A percentile compares a stretch with the other conserved stretches of the same genome.
Evolutionary conservation across 2,888 invertebrate genomes (phyloP).

Genomic region (Drosophila affinis): DNA sequence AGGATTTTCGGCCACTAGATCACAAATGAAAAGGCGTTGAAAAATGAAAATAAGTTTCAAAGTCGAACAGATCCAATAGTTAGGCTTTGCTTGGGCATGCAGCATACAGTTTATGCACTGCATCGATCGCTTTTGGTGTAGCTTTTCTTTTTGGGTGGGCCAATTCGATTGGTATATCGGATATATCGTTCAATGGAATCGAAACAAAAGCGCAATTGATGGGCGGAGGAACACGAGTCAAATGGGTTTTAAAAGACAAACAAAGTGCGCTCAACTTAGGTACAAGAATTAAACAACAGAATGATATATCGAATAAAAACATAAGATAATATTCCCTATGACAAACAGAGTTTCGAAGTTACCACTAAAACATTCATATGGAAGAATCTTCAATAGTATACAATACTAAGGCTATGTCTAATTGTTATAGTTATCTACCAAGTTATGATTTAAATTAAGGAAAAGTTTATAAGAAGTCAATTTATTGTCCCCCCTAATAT

Average conservation of each 20-base stretch:
- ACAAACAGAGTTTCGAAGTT: neutral
- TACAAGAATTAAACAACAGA: conserved; percentile 23
- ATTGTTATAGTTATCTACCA: no score
- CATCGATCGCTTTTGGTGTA: conserved; percentile 11
- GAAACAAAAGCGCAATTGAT: conserved; percentile 27
- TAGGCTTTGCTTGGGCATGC: conserved; percentile 22
- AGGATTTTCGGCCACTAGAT: conserved; percentile 81
- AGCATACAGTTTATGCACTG: conserved; percentile 23
- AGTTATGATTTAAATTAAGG: no score
- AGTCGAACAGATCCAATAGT: conserved; percentile 5
- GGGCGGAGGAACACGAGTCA: conserved; percentile 23
- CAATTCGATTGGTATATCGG: neutral
- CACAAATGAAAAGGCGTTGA: conserved; percentile 24
- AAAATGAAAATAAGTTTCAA: conserved; percentile 2
- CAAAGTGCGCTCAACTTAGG: conserved; percentile 54
- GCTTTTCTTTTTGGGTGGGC: neutral
- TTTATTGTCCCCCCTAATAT: no score
- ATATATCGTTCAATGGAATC: conserved; percentile 18
- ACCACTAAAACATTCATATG: neutral
- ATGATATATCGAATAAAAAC: conserved; percentile 16
- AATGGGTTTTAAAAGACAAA: conserved; percentile 38
- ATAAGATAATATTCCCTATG: conserved; percentile 2
- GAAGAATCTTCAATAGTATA: neutral
- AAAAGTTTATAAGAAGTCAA: no score
- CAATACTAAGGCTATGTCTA: neutral